phyloP scores from a whole-genome alignment of 1,140 invertebrate genomes.

The Eurosta solidaginis region DNA sequence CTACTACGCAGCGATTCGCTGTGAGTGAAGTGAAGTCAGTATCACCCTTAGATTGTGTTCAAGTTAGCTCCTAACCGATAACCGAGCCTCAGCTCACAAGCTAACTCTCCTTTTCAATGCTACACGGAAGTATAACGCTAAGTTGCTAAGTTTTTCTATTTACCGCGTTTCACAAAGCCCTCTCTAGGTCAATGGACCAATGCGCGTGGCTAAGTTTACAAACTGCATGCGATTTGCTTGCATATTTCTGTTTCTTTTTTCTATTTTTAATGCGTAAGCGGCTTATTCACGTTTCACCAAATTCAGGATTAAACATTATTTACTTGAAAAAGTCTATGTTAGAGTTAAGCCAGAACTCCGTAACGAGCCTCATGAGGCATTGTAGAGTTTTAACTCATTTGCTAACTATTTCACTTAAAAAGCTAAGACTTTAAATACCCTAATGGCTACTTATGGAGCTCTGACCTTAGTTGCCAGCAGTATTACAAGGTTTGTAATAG shows the following conservation, averaged over 20 bases:
- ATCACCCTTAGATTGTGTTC: no score
- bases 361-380: no score
- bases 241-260: background rate
- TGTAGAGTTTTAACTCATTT: no score
- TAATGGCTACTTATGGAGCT: background rate
- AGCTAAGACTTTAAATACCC: no score
- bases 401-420: no score
- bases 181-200: slow-evolving; percentile 19
- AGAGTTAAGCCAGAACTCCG: no score
- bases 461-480: background rate
- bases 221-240: background rate
- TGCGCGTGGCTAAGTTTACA: background rate
- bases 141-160: background rate
- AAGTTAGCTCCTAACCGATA: no score
- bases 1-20: no score
- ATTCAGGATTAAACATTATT: slow-evolving; percentile 1
- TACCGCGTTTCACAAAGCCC: background rate
- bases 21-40: no score
- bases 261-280: background rate
- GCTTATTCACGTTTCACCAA: slow-evolving; percentile 17
- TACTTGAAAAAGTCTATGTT: background rate
- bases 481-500: background rate
- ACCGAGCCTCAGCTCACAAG: no score
- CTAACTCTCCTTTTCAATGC: no score
- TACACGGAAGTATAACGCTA: background rate